Conservation (phyloP, 2,113 vertebrate species). For the Ancistrus triradiatus region DNA sequence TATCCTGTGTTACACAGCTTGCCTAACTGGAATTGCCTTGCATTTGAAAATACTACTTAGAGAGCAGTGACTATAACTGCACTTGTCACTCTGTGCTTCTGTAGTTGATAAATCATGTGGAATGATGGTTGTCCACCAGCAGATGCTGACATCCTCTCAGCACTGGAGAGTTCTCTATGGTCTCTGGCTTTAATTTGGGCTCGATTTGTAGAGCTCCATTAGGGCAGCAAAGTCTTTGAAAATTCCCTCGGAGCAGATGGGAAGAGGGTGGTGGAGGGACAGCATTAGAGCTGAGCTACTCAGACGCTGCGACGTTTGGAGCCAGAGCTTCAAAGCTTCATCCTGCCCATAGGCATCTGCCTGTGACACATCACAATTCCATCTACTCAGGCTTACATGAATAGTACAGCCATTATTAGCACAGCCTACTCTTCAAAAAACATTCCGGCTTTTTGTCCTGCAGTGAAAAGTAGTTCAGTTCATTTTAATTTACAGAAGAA, state of each 20-base stretch:
- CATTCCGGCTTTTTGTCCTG: background rate
- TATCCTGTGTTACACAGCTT: background rate
- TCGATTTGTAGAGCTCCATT: constrained; percentile 35
- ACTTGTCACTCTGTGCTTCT: constrained; percentile 10
- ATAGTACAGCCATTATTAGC: constrained; percentile 43
- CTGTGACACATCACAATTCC: constrained; percentile 24
- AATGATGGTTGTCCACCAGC: constrained; percentile 29
- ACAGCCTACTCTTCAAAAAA: background rate
- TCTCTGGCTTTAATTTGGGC: constrained; percentile 33
- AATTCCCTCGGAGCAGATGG: constrained; percentile 51
- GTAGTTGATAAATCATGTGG: constrained; percentile 20
- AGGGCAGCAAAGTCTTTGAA: constrained; percentile 50
- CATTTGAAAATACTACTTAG: background rate
- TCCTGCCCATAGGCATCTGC: constrained; percentile 25
- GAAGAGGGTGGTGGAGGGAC: constrained; percentile 19
- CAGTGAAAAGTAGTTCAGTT: constrained; percentile 11
- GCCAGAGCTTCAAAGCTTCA: constrained; percentile 35
- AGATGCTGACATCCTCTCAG: constrained; percentile 26
- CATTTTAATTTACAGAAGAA: constrained; percentile 32
- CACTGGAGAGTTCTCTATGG: constrained; percentile 24
- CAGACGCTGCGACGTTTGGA: constrained; percentile 18
- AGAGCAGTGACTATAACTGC: constrained; percentile 13
- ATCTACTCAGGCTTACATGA: constrained; percentile 25
- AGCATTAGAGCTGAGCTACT: constrained; percentile 27
- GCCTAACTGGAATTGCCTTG: background rate